Base-by-base conservation (phyloP, 2,888 invertebrate species). In the Drosophila siamana region DNA sequence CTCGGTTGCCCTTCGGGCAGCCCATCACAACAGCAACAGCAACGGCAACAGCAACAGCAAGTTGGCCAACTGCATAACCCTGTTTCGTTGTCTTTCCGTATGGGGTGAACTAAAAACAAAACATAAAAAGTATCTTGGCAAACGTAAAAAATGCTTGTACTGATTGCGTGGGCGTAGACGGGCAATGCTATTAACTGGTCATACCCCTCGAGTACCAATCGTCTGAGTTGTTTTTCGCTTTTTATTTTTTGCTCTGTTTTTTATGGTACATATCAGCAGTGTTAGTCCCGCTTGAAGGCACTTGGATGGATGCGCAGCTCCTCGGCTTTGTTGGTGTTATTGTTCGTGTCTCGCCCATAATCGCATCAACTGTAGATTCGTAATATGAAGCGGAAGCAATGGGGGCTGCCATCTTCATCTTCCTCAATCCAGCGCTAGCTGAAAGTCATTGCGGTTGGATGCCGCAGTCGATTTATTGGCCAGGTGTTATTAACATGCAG, bases 151-250 rank as follows among this genome's bases (percentile, higher is more conserved):
- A 61, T 65, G 71, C 51, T 74, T 57, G 64, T 40, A 74, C 60
- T 71, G 76, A 83, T 83, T 83, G 87, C 79, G 71, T 83, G 87
- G 87, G 82, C 87, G 82, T 81, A 65, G 69, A 72, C 62, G 75
- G 54, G 69, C 78, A 83, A 69, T 67, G 76, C 87, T 71, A 84
- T 86, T 84, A 83, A 81, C 79, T 84, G 82, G 78, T 69, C 81
- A 75, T 83, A 67, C 61, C 68, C 66, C 72, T 61, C 67, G 59
- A 70, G 60, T 75, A 52, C 48, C 71, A 51, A 64, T 54, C 26
- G 64, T 44, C 75, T 60, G 40, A 36, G 64, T 52, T 43, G 16
- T 46, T 24, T 36, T 36, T n/a, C 19, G 24, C 40, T 8, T 24
- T 44, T 41, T 50, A 24, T 26, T 15, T 44, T 47, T 43, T 19